Conservation (phyloP, 2,113 vertebrate species). For the Ameiurus melas region DNA sequence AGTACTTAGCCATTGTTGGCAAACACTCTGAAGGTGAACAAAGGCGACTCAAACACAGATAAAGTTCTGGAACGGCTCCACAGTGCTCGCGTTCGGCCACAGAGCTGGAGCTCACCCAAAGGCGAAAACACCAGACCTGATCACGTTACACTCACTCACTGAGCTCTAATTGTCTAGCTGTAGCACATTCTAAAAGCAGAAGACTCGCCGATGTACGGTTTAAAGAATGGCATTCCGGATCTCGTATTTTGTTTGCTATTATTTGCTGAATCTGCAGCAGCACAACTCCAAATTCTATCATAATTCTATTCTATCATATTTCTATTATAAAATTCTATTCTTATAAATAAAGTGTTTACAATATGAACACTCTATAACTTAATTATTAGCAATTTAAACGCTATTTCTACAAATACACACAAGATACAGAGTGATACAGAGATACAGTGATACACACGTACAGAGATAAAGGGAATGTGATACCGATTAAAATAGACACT, state of each 20-base stretch:
- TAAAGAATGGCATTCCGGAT: not conserved
- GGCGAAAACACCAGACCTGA: conserved; percentile 50
- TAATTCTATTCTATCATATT: not conserved
- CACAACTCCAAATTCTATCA: not conserved
- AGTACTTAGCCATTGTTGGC: conserved; percentile 26
- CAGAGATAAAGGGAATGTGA: not conserved
- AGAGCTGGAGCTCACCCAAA: conserved; percentile 57
- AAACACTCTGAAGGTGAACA: conserved; percentile 27
- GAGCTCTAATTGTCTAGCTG: conserved; percentile 61
- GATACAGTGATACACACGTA: too few species aligned
- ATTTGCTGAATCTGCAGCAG: not conserved
- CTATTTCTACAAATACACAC: not conserved
- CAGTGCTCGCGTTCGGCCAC: conserved; percentile 16
- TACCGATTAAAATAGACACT: not conserved
- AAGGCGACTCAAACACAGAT: conserved; percentile 34
- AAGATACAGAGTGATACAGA: too few species aligned
- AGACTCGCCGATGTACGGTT: conserved; percentile 29
- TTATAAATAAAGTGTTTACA: too few species aligned
- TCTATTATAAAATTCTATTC: too few species aligned
- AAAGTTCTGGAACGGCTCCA: conserved; percentile 44
- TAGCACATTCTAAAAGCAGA: conserved; percentile 60
- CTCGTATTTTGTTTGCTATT: not conserved
- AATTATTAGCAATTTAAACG: not conserved
- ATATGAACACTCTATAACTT: not conserved
- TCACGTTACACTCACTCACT: conserved; percentile 60